Conservation (phyloP, 1,140 invertebrate species). For the Antheraea mylitta region DNA sequence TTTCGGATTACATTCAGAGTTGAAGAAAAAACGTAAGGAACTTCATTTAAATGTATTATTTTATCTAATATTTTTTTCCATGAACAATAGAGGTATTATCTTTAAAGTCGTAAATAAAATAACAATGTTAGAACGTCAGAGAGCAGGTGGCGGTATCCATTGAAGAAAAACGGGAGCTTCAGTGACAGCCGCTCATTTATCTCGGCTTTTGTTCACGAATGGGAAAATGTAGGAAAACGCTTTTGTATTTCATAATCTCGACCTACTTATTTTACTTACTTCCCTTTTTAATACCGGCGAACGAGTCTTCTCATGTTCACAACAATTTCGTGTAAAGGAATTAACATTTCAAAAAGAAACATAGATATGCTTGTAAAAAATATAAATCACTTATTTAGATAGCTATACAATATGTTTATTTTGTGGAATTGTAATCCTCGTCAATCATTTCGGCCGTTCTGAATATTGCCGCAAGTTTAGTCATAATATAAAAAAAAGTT, state of each 20-base stretch:
- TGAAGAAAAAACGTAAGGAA: no score
- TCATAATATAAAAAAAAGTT: no score
- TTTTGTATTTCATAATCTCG: slow-evolving; percentile 40
- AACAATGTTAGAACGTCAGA: slow-evolving; percentile 18
- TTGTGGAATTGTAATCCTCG: no score
- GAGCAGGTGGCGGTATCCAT: slow-evolving; percentile 27
- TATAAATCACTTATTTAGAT: not conserved
- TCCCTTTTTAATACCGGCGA: slow-evolving; percentile 15
- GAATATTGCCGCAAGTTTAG: no score
- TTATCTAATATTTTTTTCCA: not conserved
- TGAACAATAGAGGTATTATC: slow-evolving; percentile 7
- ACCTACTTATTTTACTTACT: slow-evolving; percentile 30
- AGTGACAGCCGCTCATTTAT: slow-evolving; percentile 40
- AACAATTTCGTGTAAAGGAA: slow-evolving; percentile 11
- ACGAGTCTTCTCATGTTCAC: slow-evolving; percentile 17
- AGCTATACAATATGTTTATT: not conserved
- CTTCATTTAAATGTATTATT: no score
- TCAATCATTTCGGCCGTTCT: no score
- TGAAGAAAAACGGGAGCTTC: slow-evolving; percentile 35
- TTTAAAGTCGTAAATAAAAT: slow-evolving; percentile 24
- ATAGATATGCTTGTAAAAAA: not conserved
- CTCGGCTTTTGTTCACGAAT: slow-evolving; percentile 38
- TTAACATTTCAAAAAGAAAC: not conserved
- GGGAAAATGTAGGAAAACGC: slow-evolving; percentile 26
- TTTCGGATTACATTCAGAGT: no score